Evolutionary conservation across 2,888 invertebrate genomes (phyloP).

Genomic region (Dorcus hopei): DNA sequence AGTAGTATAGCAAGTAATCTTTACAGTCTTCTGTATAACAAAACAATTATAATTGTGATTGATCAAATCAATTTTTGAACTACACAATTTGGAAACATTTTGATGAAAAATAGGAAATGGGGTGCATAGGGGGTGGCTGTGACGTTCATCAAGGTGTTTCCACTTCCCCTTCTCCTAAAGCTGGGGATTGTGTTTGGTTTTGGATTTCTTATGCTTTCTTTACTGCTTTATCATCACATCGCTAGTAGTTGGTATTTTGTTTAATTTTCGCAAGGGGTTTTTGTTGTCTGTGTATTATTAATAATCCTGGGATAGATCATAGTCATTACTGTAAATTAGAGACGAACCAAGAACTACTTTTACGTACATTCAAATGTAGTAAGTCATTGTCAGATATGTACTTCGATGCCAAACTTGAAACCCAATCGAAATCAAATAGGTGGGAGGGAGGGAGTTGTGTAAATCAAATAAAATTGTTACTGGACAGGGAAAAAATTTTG

Average conservation of each 20-base stretch:
- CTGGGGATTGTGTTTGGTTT: conserved; percentile 43
- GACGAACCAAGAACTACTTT: no score
- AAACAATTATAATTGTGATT: not conserved
- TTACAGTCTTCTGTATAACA: not conserved
- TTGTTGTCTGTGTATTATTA: not conserved
- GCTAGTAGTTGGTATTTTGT: not conserved
- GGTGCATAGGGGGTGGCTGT: conserved; percentile 45
- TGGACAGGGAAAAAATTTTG: no score
- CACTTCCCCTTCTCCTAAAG: conserved; percentile 45
- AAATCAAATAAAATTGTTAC: no score
- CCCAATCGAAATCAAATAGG: no score
- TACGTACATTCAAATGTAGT: no score
- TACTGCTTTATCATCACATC: conserved; percentile 5
- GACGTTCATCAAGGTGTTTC: conserved; percentile 55
- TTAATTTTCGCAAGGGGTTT: conserved; percentile 1
- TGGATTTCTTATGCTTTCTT: conserved; percentile 9
- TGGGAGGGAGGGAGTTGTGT: no score
- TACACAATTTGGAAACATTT: conserved; percentile 49
- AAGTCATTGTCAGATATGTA: no score
- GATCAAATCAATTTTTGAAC: not conserved
- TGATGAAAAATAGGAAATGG: conserved; percentile 41
- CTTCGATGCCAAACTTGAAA: no score
- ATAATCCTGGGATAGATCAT: no score
- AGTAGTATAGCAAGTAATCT: not conserved
- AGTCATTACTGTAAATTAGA: no score